Conservation (phyloP, 2,888 invertebrate species). For the Heliconius hortense region DNA sequence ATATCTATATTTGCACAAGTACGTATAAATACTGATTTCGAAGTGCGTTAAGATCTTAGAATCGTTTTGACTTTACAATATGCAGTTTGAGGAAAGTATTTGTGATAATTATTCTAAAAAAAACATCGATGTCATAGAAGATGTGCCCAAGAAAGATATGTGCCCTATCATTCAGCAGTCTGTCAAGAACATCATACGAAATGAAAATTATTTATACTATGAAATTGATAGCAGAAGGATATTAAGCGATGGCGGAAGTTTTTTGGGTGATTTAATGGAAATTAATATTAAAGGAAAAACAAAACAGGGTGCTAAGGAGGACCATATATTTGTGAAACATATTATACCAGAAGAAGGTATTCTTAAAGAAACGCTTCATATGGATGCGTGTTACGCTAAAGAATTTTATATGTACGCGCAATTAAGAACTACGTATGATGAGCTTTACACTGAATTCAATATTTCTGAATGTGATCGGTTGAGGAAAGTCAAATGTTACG, state of each 20-base stretch:
- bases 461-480: conserved; percentile 51
- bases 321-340: conserved; percentile 57
- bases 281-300: conserved; percentile 56
- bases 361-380: conserved; percentile 43
- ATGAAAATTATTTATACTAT: conserved; percentile 48
- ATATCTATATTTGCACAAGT: conserved; percentile 10
- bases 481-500: conserved; percentile 50
- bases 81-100: conserved; percentile 32
- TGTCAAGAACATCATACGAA: conserved; percentile 46
- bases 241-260: conserved; percentile 56
- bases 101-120: conserved; percentile 2
- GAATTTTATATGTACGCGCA: conserved; percentile 54
- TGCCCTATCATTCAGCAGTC: conserved; percentile 46
- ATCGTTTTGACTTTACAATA: conserved; percentile 21
- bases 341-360: conserved; percentile 42
- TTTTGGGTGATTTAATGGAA: conserved; percentile 53
- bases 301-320: conserved; percentile 50
- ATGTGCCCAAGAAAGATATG: conserved; percentile 22
- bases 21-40: conserved; percentile 7
- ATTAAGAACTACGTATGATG: conserved; percentile 44
- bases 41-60: neutral
- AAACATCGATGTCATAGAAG: neutral
- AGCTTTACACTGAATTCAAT: conserved; percentile 49
- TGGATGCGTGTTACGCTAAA: conserved; percentile 48
- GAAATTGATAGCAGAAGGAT: conserved; percentile 45